These are phyloP conservation scores for Diadegma fenestrale DNA, from an alignment of 2,888 invertebrate species.

Conservation along the genomic window DNA sequence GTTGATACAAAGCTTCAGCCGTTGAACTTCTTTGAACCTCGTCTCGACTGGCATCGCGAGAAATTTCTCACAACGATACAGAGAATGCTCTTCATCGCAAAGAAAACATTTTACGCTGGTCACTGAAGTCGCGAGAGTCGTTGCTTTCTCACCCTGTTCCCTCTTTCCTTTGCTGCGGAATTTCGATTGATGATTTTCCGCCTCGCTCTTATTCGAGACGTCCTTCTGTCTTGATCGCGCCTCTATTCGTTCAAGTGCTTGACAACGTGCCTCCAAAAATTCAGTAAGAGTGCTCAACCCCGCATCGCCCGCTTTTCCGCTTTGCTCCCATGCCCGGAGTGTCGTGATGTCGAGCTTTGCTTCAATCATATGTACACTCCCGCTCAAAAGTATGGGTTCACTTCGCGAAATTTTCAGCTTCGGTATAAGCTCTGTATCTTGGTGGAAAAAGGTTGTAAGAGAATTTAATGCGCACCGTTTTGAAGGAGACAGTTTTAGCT, in stretches of 20 bases:
- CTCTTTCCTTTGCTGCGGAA: constrained; percentile 17
- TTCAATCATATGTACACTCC: constrained; percentile 66
- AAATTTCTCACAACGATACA: constrained; percentile 62
- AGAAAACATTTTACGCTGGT: constrained; percentile 46
- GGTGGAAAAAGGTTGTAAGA: no score
- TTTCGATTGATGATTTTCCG: constrained; percentile 18
- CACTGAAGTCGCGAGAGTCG: constrained; percentile 10
- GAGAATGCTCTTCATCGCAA: constrained; percentile 55
- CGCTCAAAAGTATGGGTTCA: no score
- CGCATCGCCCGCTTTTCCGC: not conserved
- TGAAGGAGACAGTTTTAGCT: no score
- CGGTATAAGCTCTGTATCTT: no score
- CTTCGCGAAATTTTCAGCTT: no score
- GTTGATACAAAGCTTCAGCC: constrained; percentile 48
- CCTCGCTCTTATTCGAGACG: not conserved
- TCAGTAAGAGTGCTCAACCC: not conserved
- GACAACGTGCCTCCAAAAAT: not conserved
- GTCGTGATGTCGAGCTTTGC: constrained; percentile 61
- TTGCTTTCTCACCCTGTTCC: constrained; percentile 6
- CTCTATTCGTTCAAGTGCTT: not conserved
- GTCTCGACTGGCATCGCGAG: constrained; percentile 38
- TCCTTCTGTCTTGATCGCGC: constrained; percentile 30
- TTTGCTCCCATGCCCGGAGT: constrained; percentile 63
- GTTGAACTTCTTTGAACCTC: constrained; percentile 35
- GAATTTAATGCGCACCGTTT: no score